Conservation (phyloP, 2,113 vertebrate species). For the Istiophorus platypterus region DNA sequence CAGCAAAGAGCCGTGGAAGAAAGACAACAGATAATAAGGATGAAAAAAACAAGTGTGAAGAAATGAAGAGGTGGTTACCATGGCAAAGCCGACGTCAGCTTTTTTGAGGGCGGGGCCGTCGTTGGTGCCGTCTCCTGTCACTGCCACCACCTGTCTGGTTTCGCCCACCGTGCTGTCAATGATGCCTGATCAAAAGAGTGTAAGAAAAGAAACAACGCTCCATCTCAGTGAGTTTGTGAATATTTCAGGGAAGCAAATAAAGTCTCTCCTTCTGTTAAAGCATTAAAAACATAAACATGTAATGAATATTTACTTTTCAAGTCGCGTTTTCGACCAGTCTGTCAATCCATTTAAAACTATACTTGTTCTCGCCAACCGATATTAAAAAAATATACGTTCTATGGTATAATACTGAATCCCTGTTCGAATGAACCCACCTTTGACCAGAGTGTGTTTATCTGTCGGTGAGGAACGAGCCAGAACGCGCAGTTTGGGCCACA, state of each 20-base stretch:
- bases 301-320: neutral
- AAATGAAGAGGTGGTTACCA: slow-evolving; percentile 84
- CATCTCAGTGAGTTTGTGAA: neutral
- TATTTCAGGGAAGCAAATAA: neutral
- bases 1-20: neutral
- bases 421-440: slow-evolving; percentile 86
- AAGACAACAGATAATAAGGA: neutral
- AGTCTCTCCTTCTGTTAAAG: neutral
- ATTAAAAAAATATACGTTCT: neutral
- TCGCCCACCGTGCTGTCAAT: slow-evolving; percentile 95
- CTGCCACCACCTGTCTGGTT: slow-evolving; percentile 95
- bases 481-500: slow-evolving; percentile 96
- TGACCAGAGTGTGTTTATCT: slow-evolving; percentile 97
- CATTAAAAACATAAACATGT: neutral
- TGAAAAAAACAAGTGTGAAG: neutral
- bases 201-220: slow-evolving; percentile 15
- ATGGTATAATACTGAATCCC: neutral
- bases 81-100: slow-evolving; percentile 98
- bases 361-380: too few species aligned
- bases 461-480: slow-evolving; percentile 96
- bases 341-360: neutral
- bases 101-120: slow-evolving; percentile 98
- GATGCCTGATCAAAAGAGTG: slow-evolving; percentile 86
- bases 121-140: slow-evolving; percentile 97
- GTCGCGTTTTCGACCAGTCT: neutral